Base-by-base conservation (phyloP, 2,113 vertebrate genomes). In the Zeus faber region DNA sequence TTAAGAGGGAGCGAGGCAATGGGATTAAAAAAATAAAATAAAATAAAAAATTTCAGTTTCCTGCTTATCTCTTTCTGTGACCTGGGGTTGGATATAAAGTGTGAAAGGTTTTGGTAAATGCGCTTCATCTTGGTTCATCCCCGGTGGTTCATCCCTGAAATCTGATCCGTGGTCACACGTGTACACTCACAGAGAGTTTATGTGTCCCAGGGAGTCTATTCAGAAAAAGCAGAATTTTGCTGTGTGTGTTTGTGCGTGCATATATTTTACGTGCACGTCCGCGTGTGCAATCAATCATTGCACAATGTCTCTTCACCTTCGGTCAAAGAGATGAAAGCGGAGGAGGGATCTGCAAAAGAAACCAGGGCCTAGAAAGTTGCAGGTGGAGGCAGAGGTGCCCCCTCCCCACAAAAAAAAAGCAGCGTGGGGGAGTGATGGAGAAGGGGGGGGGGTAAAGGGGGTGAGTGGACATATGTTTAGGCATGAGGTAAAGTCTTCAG, bases 401-500 rank as follows among this genome's bases (percentile, higher is more conserved):
- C n/a, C n/a, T n/a, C n/a, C n/a, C n/a, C n/a, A n/a, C n/a, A n/a
- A n/a, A n/a, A n/a, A n/a, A n/a, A n/a, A 14, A 31, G 37, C 29
- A 27, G 51, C 5, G 35, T 13, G 22, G 11, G 24, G 21, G 46
- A 9, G 8, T 41, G 17, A 40, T 18, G 18, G 21, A 21, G 45
- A 3, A 11, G n/a, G 22, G 13, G 24, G 21, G 22, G 21, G 10
- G 24, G 59, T 60, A 62, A 52, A 39, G 23, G 22, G 54, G 44
- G 57, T 70, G 76, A 65, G 59, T 61, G 40, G 45, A 58, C 65
- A 23, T 29, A 64, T 71, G 9, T 75, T 67, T 58, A 65, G 6
- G 4, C 76, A 83, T 43, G 48, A 72, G 77, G 81, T 79, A 76
- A 85, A 77, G 67, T 83, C 50, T 73, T 85, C 47, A 79, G 56